phyloP scores from a whole-genome alignment of 1,140 invertebrate species.

The Mizuhopecten yessoensis region DNA sequence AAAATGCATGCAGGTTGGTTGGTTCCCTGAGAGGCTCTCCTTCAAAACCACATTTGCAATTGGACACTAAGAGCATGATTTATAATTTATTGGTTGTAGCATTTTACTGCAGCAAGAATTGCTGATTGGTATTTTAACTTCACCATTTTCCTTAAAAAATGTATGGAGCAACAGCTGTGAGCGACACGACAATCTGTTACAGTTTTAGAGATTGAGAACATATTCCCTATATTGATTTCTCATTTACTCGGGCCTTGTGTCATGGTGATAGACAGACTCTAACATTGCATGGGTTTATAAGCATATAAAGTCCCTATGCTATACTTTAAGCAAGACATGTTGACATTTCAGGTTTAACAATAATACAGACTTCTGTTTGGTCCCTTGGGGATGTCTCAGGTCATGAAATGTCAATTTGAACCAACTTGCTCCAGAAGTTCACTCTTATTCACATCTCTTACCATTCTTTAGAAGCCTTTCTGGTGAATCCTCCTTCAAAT shows the following conservation, averaged over 20 bases:
- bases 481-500: constrained; percentile 64
- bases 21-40: no score
- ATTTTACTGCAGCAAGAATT: no score
- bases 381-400: background rate
- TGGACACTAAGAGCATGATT: no score
- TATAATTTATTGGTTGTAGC: no score
- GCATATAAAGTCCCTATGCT: background rate
- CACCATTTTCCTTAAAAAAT: no score
- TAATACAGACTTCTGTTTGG: background rate
- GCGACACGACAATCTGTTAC: background rate
- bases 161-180: no score
- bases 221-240: constrained; percentile 1
- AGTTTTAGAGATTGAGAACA: no score
- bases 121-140: no score
- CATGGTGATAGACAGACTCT: background rate
- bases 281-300: background rate
- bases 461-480: constrained; percentile 52
- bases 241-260: background rate
- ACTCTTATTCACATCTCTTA: background rate
- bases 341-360: background rate
- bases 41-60: no score
- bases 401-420: background rate
- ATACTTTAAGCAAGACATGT: background rate
- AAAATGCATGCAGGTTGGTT: no score
- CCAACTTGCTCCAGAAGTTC: background rate